Base-by-base conservation (phyloP, 2,888 invertebrate genomes). In the Synanthedon tipuliformis region DNA sequence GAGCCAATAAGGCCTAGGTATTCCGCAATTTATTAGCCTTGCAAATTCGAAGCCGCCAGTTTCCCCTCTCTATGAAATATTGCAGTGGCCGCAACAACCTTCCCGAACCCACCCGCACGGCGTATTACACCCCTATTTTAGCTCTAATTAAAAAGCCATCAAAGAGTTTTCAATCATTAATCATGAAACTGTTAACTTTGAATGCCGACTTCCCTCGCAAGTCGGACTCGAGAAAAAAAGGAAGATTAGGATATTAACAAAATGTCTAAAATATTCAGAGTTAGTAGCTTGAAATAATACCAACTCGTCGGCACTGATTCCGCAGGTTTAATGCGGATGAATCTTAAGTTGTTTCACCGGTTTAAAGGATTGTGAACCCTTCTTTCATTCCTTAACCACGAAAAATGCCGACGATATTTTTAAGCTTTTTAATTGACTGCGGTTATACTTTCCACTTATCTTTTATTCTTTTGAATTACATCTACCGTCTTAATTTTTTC, bases 141-240 rank as follows among this genome's bases (percentile, higher is more conserved):
- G 83, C 86, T 86, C 86, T 88, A 88, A 88, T 87, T 88, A 88
- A 88, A 88, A 88, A 87, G 83, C 87, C 84, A 87, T 88, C 86
- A 87, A 88, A 87, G 87, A 87, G 83, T 88, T 87, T 85, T 85
- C 78, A 84, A 82, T 81, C 87, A 88, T 88, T 87, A 87, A 88
- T 88, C 88, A 87, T 85, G 86, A 82, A 85, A 86, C 86, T 86
- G 87, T 86, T 86, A 87, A 81, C 85, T 73, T 71, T 83, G 81
- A 82, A 86, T 82, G 75, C 81, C 75, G 79, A 79, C 83, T 84
- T 80, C 73, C 77, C 78, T 73, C 68, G 23, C 59, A 64, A 78
- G 74, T 74, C 73, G 69, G 62, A 71, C 63, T 63, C 54, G 67
- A 72, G 70, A 73, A 80, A 81, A 85, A 76, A 83, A 82, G 66